Evolutionary conservation across 1,140 invertebrate species (phyloP).

Genomic region (Lasioglossum baleicum): DNA sequence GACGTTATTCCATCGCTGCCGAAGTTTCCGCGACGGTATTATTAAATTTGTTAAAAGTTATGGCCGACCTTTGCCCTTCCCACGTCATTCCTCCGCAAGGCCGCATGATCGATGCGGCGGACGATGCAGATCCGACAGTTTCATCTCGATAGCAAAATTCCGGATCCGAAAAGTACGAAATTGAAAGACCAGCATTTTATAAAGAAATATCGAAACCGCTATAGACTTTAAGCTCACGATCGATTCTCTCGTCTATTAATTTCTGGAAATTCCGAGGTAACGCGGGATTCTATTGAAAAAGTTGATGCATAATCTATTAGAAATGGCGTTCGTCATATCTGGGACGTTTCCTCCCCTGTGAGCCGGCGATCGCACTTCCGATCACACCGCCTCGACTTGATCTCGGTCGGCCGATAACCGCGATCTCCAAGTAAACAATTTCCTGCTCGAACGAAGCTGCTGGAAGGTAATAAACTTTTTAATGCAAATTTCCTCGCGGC

Average conservation of each 20-base stretch:
- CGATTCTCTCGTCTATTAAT: too few species aligned
- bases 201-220: neutral
- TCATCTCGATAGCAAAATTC: too few species aligned
- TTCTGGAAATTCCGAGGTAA: too few species aligned
- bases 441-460: conserved; percentile 7
- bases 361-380: neutral
- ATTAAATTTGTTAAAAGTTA: conserved; percentile 63
- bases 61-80: conserved; percentile 18
- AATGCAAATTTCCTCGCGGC: conserved; percentile 22
- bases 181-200: neutral
- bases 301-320: neutral
- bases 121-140: neutral
- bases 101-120: conserved; percentile 10
- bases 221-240: too few species aligned
- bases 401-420: neutral
- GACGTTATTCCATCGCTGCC: conserved; percentile 50
- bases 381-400: neutral
- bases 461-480: conserved; percentile 7
- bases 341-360: neutral
- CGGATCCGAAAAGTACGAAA: too few species aligned
- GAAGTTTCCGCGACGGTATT: conserved; percentile 47
- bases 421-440: conserved; percentile 13
- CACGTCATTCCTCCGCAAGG: neutral
- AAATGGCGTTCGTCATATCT: neutral
- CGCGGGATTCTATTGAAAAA: neutral